These are phyloP conservation scores for Colistium nudipinnis DNA, from an alignment of 2,113 vertebrate species.

Conservation along the genomic window DNA sequence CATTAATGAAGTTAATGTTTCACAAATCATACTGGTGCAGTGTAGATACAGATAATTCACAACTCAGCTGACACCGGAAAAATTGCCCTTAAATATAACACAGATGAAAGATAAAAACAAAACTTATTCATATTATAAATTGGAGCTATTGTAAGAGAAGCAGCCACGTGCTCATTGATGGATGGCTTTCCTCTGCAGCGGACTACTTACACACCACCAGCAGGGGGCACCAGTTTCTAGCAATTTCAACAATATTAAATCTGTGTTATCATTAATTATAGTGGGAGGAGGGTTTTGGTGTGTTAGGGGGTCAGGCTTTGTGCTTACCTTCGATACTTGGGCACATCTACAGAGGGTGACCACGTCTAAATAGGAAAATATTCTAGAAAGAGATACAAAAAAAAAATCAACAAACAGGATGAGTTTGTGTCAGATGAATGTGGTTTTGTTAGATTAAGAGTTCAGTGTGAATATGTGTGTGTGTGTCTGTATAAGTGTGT, in stretches of 20 bases:
- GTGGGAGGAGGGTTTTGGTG: neutral
- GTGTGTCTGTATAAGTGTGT: neutral
- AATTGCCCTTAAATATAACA: neutral
- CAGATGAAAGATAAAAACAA: neutral
- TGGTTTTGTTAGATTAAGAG: slow-evolving; percentile 4
- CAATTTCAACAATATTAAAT: slow-evolving; percentile 5
- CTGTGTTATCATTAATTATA: neutral
- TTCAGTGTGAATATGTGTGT: neutral
- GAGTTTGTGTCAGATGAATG: slow-evolving; percentile 2
- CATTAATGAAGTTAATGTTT: neutral
- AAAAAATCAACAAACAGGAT: slow-evolving; percentile 12
- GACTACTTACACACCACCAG: slow-evolving; percentile 41
- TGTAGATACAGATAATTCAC: neutral
- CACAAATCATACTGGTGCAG: neutral
- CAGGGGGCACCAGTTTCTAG: slow-evolving; percentile 52
- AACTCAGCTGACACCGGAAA: neutral
- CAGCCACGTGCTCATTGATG: slow-evolving; percentile 49
- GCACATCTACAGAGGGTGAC: slow-evolving; percentile 95
- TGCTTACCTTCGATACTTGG: slow-evolving; percentile 93
- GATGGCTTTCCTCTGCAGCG: slow-evolving; percentile 55
- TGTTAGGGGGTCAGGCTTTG: no score
- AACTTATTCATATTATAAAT: neutral
- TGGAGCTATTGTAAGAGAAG: slow-evolving; percentile 15
- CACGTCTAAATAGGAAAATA: slow-evolving; percentile 98
- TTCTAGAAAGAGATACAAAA: slow-evolving; percentile 82